Conservation (phyloP, 2,113 vertebrate species). For the Aythya baeri region DNA sequence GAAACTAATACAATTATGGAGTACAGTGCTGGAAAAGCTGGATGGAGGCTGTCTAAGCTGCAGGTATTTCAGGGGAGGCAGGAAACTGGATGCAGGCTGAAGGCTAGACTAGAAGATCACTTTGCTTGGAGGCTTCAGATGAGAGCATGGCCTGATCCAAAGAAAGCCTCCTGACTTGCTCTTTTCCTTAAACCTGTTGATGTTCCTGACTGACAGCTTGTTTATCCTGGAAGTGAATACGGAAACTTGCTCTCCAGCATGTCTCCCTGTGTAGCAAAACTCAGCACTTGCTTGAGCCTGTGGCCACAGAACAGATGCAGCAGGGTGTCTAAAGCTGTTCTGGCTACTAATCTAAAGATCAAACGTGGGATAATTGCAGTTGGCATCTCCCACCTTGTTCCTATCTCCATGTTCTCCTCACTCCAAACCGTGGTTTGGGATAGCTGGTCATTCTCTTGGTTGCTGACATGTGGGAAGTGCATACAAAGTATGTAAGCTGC, state of each 20-base stretch:
- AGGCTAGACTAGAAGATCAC: background rate
- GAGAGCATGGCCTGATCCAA: background rate
- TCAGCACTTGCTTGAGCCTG: background rate
- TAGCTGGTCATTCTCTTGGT: background rate
- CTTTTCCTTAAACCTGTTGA: background rate
- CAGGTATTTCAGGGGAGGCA: background rate
- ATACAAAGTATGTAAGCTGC: background rate
- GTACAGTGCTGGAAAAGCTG: background rate
- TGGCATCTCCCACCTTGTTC: background rate
- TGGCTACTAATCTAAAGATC: background rate
- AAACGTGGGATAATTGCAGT: background rate
- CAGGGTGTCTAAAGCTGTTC: background rate
- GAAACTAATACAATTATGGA: background rate
- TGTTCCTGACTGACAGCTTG: background rate
- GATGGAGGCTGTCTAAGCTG: background rate
- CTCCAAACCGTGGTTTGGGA: background rate
- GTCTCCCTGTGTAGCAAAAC: background rate
- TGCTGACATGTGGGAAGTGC: background rate
- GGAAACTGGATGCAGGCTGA: background rate
- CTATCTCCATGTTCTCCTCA: background rate
- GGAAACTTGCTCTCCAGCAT: background rate
- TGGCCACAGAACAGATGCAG: rapidly evolving
- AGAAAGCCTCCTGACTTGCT: background rate
- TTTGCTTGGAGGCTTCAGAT: background rate
- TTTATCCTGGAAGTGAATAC: background rate